Percentiles rank a stretch among this genome's conserved stretches.
These are phyloP conservation scores for Eulithis prunata DNA, from an alignment of 2,888 invertebrate species.

Conservation along the genomic window DNA sequence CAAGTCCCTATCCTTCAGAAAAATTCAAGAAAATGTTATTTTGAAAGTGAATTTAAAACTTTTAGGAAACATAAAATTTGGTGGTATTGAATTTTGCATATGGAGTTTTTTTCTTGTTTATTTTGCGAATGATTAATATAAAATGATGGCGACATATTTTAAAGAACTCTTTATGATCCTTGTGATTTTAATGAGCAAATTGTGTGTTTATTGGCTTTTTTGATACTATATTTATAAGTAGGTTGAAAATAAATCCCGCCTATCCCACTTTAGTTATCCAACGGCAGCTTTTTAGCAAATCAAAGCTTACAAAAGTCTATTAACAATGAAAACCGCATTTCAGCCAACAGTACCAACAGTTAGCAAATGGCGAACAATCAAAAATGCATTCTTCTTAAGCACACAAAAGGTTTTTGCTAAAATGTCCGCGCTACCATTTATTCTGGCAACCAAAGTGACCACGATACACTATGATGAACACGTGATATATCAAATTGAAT, in stretches of 20 bases:
- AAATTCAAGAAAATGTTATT: neutral
- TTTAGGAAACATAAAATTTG: no score
- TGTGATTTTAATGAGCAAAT: no score
- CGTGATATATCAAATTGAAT: slow-evolving; percentile 39
- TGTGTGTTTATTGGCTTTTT: no score
- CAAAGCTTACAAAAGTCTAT: neutral
- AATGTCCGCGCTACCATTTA: slow-evolving; percentile 34
- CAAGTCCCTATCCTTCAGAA: neutral
- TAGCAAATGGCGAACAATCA: slow-evolving; percentile 37
- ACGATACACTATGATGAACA: slow-evolving; percentile 39
- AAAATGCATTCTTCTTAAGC: slow-evolving; percentile 38
- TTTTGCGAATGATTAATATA: no score
- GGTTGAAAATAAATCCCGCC: neutral
- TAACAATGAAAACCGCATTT: slow-evolving; percentile 24
- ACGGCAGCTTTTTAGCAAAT: neutral
- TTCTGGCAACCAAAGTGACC: slow-evolving; percentile 33
- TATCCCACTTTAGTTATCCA: neutral
- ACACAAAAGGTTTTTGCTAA: slow-evolving; percentile 37
- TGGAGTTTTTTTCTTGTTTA: no score
- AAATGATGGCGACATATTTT: no score
- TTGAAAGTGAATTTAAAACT: neutral
- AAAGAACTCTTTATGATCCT: no score
- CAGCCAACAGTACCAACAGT: slow-evolving; percentile 14
- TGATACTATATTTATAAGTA: no score
- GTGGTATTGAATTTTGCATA: no score